Conservation (phyloP, 2,113 vertebrate genomes). For the Uria lomvia region DNA sequence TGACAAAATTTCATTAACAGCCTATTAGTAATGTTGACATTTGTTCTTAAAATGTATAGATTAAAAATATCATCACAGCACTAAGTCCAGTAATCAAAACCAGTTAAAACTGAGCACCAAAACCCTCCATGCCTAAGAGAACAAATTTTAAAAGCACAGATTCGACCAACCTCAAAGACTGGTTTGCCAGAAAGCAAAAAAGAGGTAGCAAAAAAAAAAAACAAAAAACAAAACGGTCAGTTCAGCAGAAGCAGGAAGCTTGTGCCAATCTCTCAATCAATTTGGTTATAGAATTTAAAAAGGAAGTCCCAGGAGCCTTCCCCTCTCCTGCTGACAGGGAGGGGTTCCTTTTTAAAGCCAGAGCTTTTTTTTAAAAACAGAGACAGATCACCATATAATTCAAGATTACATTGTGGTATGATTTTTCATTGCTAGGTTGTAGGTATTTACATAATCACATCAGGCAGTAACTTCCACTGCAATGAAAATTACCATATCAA, state of each 20-base stretch:
- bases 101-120: background rate
- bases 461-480: background rate
- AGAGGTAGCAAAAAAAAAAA: background rate
- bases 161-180: background rate
- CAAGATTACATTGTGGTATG: background rate
- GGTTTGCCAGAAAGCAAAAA: background rate
- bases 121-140: background rate
- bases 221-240: background rate
- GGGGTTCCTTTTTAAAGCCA: background rate
- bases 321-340: background rate
- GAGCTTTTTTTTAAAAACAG: background rate
- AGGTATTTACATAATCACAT: slow-evolving; percentile 35
- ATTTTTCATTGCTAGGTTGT: background rate
- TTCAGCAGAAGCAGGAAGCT: background rate
- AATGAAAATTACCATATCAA: slow-evolving; percentile 29
- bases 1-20: background rate
- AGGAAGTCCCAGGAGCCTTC: background rate
- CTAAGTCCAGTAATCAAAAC: background rate
- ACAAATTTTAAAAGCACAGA: background rate
- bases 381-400: background rate
- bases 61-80: background rate
- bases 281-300: background rate
- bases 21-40: background rate
- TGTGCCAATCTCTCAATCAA: background rate
- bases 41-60: background rate